phyloP scores from a whole-genome alignment of 2,888 invertebrate species.

The Amiota communis region DNA sequence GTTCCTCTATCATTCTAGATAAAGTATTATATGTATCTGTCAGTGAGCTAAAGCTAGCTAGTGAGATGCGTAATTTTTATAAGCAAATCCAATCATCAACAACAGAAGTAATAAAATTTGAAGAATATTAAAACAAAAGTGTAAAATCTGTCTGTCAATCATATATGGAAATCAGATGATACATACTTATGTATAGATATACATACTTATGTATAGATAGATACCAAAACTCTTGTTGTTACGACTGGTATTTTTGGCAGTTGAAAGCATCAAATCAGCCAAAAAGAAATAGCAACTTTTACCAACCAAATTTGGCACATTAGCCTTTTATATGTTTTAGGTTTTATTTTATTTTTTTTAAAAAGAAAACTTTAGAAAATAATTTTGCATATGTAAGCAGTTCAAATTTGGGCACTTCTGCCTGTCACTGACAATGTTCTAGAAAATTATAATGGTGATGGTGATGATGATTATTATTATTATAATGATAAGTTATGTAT shows the following conservation, averaged over 20 bases:
- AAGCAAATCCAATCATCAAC: conserved; percentile 46
- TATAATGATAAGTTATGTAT: neutral
- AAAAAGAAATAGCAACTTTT: neutral
- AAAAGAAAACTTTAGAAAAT: conserved; percentile 12
- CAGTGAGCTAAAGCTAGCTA: conserved; percentile 27
- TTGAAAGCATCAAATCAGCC: neutral
- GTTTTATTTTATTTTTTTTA: neutral
- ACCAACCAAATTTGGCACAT: conserved; percentile 50
- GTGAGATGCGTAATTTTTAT: conserved; percentile 57
- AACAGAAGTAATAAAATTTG: neutral
- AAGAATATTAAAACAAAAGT: neutral
- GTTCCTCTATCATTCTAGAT: no score
- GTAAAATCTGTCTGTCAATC: conserved; percentile 16
- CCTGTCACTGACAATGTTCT: neutral
- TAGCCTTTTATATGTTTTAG: conserved; percentile 49
- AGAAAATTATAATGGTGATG: neutral
- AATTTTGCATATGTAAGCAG: conserved; percentile 49
- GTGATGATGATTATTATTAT: neutral
- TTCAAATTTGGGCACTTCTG: neutral
- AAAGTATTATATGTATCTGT: neutral
- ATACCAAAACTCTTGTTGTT: neutral
- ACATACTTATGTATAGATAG: no score
- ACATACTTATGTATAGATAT: no score
- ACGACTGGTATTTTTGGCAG: conserved; percentile 5
- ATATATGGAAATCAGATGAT: neutral